Conservation (phyloP, 2,113 vertebrate genomes). For the Pampusana beccarii region DNA sequence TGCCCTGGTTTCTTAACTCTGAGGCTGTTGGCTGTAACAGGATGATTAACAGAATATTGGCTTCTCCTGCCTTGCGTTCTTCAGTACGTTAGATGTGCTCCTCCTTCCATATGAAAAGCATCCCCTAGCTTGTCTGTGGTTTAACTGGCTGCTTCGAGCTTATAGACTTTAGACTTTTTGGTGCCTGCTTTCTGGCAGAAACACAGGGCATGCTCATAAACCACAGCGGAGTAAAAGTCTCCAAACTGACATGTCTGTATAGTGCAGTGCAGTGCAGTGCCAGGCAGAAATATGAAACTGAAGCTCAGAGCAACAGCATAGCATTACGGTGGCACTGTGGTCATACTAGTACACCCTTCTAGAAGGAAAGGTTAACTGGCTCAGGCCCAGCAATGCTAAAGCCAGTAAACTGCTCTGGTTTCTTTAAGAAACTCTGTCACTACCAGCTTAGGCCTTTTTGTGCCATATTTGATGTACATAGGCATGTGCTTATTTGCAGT, state of each 20-base stretch:
- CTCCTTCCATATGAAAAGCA: neutral
- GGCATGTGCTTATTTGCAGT: neutral
- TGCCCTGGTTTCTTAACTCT: neutral
- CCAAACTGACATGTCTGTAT: rapidly evolving
- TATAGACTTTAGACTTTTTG: neutral
- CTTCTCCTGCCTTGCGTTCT: neutral
- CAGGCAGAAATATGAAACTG: neutral
- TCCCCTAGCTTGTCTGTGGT: neutral
- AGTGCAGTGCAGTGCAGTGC: rapidly evolving
- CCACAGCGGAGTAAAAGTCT: neutral
- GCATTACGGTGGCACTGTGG: neutral
- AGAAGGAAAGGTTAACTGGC: neutral
- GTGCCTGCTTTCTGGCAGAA: neutral
- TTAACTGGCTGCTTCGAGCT: neutral
- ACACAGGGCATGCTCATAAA: neutral
- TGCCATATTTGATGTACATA: neutral
- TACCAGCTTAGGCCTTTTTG: neutral
- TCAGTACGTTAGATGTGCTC: neutral
- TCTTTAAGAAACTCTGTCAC: neutral
- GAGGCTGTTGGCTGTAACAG: neutral
- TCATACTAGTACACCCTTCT: neutral
- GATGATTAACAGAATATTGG: rapidly evolving
- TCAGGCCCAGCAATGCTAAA: neutral
- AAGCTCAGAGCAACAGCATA: neutral
- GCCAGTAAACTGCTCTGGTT: neutral